Evolutionary conservation across 2,888 invertebrate species (phyloP).

Genomic region (Tineola bisselliella): DNA sequence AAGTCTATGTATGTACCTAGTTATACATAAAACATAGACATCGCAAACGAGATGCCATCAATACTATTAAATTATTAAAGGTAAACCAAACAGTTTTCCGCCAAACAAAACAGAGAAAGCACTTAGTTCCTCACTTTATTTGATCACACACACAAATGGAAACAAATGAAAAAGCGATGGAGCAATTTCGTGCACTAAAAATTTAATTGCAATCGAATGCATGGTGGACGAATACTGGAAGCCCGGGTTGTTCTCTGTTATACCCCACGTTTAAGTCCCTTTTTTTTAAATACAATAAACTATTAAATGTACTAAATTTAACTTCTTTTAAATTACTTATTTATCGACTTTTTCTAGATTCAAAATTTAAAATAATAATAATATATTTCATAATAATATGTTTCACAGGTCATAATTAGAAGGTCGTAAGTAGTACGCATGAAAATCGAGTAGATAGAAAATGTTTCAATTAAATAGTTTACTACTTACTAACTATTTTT

Average conservation of each 20-base stretch:
- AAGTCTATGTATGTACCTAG: not conserved
- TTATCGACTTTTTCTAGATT: no score
- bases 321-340: no score
- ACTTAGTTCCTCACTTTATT: conserved; percentile 4
- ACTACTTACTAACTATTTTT: conserved; percentile 4
- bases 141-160: conserved; percentile 7
- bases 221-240: not conserved
- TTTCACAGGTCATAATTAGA: not conserved
- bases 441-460: not conserved
- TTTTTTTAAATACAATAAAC: no score
- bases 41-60: not conserved
- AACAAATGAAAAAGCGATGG: conserved; percentile 14
- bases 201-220: conserved; percentile 12
- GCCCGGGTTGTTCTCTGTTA: not conserved
- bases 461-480: not conserved
- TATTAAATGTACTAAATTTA: no score
- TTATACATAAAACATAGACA: not conserved
- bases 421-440: not conserved
- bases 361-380: no score
- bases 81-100: conserved; percentile 7
- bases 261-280: not conserved
- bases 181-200: conserved; percentile 13
- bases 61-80: conserved; percentile 6
- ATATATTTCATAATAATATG: not conserved
- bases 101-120: not conserved